These are phyloP conservation scores for Battus philenor DNA, from an alignment of 1,140 invertebrate species.

Conservation along the genomic window DNA sequence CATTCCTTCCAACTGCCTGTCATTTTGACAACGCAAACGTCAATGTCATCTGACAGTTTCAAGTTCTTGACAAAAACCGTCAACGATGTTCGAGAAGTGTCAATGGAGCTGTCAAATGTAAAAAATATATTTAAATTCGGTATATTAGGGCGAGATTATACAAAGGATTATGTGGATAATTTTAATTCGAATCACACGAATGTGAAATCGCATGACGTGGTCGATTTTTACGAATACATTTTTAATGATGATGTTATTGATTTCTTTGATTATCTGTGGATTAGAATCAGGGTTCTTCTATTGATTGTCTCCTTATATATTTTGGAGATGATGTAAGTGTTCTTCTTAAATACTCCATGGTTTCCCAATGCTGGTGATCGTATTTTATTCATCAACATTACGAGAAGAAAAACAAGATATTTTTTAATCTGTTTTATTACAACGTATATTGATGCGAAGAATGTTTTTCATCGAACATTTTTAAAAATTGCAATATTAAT, in stretches of 20 bases:
- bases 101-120: slow-evolving; percentile 24
- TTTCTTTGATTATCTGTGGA: slow-evolving; percentile 60
- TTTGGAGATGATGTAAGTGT: slow-evolving; percentile 70
- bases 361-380: no score
- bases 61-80: slow-evolving; percentile 22
- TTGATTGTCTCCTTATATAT: slow-evolving; percentile 63
- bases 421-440: no score
- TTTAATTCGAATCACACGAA: slow-evolving; percentile 10
- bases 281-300: slow-evolving; percentile 52
- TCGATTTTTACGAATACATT: slow-evolving; percentile 35
- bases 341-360: no score
- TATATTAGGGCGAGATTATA: slow-evolving; percentile 46
- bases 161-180: slow-evolving; percentile 31
- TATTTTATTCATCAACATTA: no score
- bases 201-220: slow-evolving; percentile 14
- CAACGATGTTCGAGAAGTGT: slow-evolving; percentile 23
- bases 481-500: no score
- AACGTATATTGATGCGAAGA: no score
- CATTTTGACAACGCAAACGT: slow-evolving; percentile 28
- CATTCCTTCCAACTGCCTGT: slow-evolving; percentile 44
- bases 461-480: no score
- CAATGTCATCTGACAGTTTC: slow-evolving; percentile 24
- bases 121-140: slow-evolving; percentile 40
- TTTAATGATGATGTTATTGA: slow-evolving; percentile 48
- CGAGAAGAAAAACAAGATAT: no score